Conservation (phyloP, 2,113 vertebrate genomes). For the Mugil cephalus region DNA sequence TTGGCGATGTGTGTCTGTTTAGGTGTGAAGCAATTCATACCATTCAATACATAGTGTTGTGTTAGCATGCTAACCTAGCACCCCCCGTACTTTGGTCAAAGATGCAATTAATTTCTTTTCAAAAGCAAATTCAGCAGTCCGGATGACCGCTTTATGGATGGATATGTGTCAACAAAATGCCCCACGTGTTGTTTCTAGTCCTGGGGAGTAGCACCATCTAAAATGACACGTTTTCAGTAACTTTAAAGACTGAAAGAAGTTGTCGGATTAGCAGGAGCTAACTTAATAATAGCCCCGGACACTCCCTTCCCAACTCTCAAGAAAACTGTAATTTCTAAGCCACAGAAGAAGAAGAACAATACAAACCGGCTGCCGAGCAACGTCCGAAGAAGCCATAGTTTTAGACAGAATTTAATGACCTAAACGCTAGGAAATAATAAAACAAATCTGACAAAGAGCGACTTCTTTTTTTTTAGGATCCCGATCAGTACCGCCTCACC, state of each 20-base stretch:
- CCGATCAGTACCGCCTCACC: slow-evolving; percentile 17
- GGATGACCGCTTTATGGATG: fast-evolving
- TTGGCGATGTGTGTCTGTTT: background rate
- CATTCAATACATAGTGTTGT: background rate
- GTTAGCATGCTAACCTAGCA: slow-evolving; percentile 38
- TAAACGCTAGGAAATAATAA: background rate
- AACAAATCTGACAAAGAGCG: slow-evolving; percentile 4
- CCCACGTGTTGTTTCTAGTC: background rate
- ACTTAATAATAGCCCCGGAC: slow-evolving; percentile 63
- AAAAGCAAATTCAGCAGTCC: background rate
- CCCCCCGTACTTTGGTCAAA: background rate
- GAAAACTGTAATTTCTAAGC: slow-evolving; percentile 18
- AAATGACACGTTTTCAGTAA: background rate
- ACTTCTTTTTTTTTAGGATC: slow-evolving; percentile 34
- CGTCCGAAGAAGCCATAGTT: slow-evolving; percentile 81
- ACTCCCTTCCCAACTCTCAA: slow-evolving; percentile 72
- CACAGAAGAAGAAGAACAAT: slow-evolving; percentile 7
- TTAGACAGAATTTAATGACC: background rate
- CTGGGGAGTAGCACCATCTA: fast-evolving
- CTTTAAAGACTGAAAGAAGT: background rate
- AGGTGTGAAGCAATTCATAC: background rate
- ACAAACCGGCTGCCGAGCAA: slow-evolving; percentile 82
- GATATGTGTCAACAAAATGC: fast-evolving
- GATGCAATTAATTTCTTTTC: background rate
- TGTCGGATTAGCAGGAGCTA: slow-evolving; percentile 49